Percentiles rank a stretch among this genome's conserved stretches.
phyloP scores from a whole-genome alignment of 2,797 vertebrate genomes.

The Scomberomorus guttatus region DNA sequence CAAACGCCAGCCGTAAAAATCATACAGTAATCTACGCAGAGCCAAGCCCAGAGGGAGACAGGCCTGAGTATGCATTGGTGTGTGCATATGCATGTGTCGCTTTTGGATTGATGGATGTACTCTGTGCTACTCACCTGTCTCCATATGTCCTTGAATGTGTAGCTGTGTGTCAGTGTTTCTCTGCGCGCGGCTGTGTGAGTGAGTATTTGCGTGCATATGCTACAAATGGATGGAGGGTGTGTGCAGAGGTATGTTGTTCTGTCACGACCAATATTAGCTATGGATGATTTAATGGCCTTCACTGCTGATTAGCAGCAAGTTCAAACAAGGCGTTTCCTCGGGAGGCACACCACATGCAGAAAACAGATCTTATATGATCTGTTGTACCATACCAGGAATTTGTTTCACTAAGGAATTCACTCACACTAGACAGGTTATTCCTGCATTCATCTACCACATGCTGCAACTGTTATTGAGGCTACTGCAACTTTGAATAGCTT shows the following conservation, averaged over 20 bases:
- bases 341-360: constrained; percentile 8
- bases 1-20: constrained; percentile 85
- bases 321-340: constrained; percentile 63
- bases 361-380: constrained; percentile 14
- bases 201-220: background rate
- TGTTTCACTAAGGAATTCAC: background rate
- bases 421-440: background rate
- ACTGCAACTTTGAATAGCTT: background rate
- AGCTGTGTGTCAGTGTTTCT: constrained; percentile 14
- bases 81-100: constrained; percentile 39
- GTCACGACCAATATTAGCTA: constrained; percentile 60
- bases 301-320: constrained; percentile 61
- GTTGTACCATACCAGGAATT: background rate
- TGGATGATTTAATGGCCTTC: constrained; percentile 72
- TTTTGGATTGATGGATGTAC: constrained; percentile 33
- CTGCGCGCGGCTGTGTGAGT: background rate
- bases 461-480: background rate
- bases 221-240: constrained; percentile 42
- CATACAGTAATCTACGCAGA: constrained; percentile 78
- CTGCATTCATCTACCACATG: background rate
- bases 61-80: constrained; percentile 48
- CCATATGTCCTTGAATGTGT: constrained; percentile 46
- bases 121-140: constrained; percentile 33
- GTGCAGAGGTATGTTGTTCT: constrained; percentile 70
- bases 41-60: constrained; percentile 76